Evolutionary conservation across 2,797 vertebrate species (phyloP).

Genomic region (Linurgus olivaceus): DNA sequence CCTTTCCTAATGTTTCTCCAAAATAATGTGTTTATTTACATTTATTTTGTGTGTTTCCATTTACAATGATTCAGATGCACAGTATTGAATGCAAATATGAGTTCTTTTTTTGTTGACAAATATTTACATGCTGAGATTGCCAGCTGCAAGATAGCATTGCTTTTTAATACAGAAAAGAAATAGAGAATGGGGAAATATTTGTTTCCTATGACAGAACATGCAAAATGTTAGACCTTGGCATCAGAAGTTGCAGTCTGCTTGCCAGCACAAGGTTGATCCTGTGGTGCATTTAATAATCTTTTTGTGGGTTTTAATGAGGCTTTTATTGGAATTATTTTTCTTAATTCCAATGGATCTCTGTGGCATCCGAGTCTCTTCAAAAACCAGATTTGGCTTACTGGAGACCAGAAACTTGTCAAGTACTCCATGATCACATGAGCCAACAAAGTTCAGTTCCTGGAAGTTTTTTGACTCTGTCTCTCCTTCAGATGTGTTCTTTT

Average conservation of each 20-base stretch:
- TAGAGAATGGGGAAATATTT: neutral
- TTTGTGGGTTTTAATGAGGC: neutral
- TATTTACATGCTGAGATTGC: neutral
- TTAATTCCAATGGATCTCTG: neutral
- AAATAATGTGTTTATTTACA: neutral
- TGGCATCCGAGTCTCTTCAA: neutral
- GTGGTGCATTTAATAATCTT: neutral
- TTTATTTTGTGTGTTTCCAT: neutral
- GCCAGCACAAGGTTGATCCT: neutral
- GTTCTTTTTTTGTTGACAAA: neutral
- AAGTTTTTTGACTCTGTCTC: neutral
- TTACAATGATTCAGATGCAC: neutral
- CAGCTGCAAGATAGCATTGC: neutral
- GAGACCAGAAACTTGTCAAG: neutral
- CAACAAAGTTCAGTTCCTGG: neutral
- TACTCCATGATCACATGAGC: neutral
- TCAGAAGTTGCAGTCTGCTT: neutral
- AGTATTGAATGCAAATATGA: neutral
- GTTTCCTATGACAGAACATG: neutral
- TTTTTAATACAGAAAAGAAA: neutral
- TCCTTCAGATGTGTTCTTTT: neutral
- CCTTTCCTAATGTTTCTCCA: neutral
- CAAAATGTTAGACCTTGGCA: neutral
- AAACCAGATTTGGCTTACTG: neutral
- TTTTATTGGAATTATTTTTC: neutral